phyloP scores from a whole-genome alignment of 2,888 invertebrate species.

The Acanthococcus lagerstroemiae region DNA sequence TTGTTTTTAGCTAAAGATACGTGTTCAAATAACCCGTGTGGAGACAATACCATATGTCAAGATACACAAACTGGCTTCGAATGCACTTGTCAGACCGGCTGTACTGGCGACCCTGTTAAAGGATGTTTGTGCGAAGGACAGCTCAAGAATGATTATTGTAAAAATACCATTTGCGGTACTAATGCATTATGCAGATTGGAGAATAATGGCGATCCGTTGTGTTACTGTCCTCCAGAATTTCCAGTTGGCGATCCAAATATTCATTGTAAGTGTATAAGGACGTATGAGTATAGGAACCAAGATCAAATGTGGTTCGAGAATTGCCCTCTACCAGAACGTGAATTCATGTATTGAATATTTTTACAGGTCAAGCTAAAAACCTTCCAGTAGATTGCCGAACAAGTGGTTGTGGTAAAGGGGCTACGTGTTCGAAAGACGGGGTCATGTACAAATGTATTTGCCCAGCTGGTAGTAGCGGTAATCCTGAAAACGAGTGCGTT shows the following conservation, averaged over 20 bases:
- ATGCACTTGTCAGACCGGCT: slow-evolving; percentile 68
- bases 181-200: slow-evolving; percentile 70
- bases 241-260: slow-evolving; percentile 76
- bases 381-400: slow-evolving; percentile 67
- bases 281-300: neutral
- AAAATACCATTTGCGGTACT: slow-evolving; percentile 64
- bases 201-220: slow-evolving; percentile 54
- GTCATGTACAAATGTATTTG: slow-evolving; percentile 74
- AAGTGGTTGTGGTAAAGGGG: slow-evolving; percentile 71
- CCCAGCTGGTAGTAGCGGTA: slow-evolving; percentile 61
- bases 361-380: slow-evolving; percentile 49
- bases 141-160: slow-evolving; percentile 56
- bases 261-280: slow-evolving; percentile 58
- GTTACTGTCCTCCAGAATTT: slow-evolving; percentile 71
- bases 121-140: slow-evolving; percentile 66
- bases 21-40: slow-evolving; percentile 73
- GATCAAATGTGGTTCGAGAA: no score
- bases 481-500: slow-evolving; percentile 60
- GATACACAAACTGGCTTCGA: slow-evolving; percentile 66
- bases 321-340: neutral
- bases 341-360: neutral
- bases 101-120: slow-evolving; percentile 68
- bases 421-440: slow-evolving; percentile 63
- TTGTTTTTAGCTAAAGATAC: no score
- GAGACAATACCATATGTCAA: slow-evolving; percentile 68